These are phyloP conservation scores for Leucophenga montana DNA, from an alignment of 2,888 invertebrate genomes.

Conservation along the genomic window DNA sequence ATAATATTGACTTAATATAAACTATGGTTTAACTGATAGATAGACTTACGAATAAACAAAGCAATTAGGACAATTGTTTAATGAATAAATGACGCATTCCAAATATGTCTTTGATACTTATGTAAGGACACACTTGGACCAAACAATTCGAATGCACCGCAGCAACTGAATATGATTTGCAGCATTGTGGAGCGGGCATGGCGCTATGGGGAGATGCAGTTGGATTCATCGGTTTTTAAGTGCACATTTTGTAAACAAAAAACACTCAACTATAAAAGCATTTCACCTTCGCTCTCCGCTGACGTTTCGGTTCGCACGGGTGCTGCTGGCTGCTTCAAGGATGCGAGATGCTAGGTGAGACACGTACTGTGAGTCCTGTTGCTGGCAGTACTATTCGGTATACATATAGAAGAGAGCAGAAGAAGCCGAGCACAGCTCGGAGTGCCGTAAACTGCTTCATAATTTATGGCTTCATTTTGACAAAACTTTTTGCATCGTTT, in stretches of 20 bases:
- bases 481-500: slow-evolving; percentile 32
- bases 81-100: no score
- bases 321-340: neutral
- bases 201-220: no score
- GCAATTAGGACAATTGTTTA: no score
- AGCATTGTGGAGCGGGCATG: no score
- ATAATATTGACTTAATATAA: no score
- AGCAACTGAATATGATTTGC: no score
- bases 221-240: slow-evolving; percentile 13
- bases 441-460: slow-evolving; percentile 34
- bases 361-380: neutral
- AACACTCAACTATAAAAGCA: slow-evolving; percentile 22
- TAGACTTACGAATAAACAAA: no score
- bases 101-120: no score
- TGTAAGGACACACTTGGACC: no score
- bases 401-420: no score
- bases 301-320: neutral
- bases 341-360: neutral
- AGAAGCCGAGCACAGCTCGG: slow-evolving; percentile 1
- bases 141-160: no score
- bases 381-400: neutral
- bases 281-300: slow-evolving; percentile 10
- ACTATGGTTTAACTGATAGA: no score
- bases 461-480: slow-evolving; percentile 38
- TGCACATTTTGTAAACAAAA: slow-evolving; percentile 18